These are phyloP conservation scores for Ochotona curzoniae DNA, from an alignment of 2,113 vertebrate genomes.

Conservation along the genomic window DNA sequence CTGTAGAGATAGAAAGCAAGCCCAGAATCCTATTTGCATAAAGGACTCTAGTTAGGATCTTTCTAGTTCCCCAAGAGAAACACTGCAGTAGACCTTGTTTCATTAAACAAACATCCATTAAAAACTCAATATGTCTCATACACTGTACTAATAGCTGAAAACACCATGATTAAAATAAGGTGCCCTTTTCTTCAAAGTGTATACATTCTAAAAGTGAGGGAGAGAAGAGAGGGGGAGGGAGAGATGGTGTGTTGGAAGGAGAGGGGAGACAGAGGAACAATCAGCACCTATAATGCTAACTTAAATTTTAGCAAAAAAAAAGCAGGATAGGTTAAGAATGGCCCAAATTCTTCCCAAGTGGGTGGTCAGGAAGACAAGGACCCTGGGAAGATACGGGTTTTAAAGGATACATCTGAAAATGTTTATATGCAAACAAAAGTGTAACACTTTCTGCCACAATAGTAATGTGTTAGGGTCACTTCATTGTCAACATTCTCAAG, in stretches of 20 bases:
- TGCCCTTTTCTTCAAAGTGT: neutral
- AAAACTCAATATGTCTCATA: neutral
- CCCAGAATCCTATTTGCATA: neutral
- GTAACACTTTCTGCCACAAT: neutral
- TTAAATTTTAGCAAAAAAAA: constrained; percentile 49
- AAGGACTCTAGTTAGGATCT: neutral
- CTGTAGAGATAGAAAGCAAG: neutral
- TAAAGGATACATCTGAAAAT: neutral
- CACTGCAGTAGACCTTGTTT: neutral
- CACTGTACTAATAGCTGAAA: neutral
- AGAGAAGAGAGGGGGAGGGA: neutral
- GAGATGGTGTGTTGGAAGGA: no score
- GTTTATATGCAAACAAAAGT: constrained; percentile 36
- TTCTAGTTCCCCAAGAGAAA: constrained; percentile 25
- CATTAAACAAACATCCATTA: constrained; percentile 50
- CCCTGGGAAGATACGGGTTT: neutral
- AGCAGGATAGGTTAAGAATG: neutral
- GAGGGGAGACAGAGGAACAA: no score
- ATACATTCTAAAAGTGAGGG: constrained; percentile 40
- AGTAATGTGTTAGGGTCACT: neutral
- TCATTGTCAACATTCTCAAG: constrained; percentile 20
- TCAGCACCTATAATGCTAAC: neutral
- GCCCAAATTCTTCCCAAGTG: neutral
- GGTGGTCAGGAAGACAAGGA: neutral
- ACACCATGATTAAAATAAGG: neutral